Evolutionary conservation across 2,113 vertebrate species (phyloP), one percentile per base, ranked within the genome.

Genomic region (Amia ocellicauda): DNA sequence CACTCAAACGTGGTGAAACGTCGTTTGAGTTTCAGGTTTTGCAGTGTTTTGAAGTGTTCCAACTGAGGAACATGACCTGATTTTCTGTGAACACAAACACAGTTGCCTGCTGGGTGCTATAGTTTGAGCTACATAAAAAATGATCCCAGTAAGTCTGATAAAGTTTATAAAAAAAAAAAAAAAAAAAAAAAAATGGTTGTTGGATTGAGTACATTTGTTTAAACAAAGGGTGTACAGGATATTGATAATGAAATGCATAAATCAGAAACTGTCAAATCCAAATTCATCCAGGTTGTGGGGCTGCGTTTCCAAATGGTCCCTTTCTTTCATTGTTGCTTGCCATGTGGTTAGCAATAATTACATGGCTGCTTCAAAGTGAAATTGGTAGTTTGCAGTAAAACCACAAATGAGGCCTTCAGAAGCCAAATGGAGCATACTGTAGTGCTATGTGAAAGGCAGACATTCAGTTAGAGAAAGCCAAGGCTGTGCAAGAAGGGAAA

Each of bases 381-480:
- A 28, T 41, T 22, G 19, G 29, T 40, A 62, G 43, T 16, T 62
- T 62, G 29, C 29, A n/a, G 49, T 40, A 50, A 63, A 36, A 63
- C 61, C 36, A 24, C 49, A 36, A 63, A 55, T 54, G 49, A 63
- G 31, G 31, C 61, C 40, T 64, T 64, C 52, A 45, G 20, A 64
- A 41, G 16, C 40, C 20, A 64, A 45, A 55, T 20, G 36, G 27
- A 47, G 40, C 36, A 56, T 28, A 64, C 13, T 7, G 11, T 28
- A 5, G 31, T 36, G 5, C 31, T 36, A 5, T 36, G 11, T 36
- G 31, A 36, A 36, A 36, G 31, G 31, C 31, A 36, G 5, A 36
- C 31, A 36, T 36, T 36, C 31, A 36, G 11, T 11, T 36, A 2
- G 11, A 36, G 31, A 7, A 11, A 36, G 31, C 31, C 31, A 36